These are phyloP conservation scores for Thaumetopoea pityocampa DNA, from an alignment of 1,140 invertebrate species.

Conservation along the genomic window DNA sequence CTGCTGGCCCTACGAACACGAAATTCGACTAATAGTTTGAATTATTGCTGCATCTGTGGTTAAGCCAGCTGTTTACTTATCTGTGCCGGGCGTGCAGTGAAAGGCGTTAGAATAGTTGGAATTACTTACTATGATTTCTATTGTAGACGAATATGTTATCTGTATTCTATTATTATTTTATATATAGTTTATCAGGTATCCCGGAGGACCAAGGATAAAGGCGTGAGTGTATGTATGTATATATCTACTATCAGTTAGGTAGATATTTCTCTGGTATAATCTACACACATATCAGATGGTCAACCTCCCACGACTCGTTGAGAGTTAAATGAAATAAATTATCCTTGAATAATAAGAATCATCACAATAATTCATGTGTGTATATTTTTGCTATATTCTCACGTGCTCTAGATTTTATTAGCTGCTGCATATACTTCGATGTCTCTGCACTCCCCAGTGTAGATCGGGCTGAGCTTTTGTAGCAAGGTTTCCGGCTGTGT, in stretches of 20 bases:
- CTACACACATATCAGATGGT: slow-evolving; percentile 29
- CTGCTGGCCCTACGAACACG: slow-evolving; percentile 49
- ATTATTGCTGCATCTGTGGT: slow-evolving; percentile 43
- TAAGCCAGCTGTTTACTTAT: slow-evolving; percentile 9
- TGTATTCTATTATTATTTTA: slow-evolving; percentile 15
- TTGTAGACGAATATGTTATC: no score
- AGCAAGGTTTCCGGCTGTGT: no score
- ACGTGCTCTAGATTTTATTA: no score
- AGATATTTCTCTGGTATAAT: no score
- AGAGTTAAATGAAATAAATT: no score
- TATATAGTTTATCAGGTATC: background rate
- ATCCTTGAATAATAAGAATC: no score
- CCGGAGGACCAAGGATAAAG: background rate
- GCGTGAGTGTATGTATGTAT: slow-evolving; percentile 11
- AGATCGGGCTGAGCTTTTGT: no score
- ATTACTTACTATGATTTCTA: slow-evolving; percentile 15
- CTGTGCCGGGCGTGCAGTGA: slow-evolving; percentile 23
- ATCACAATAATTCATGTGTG: no score
- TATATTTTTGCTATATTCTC: no score
- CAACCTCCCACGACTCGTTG: background rate
- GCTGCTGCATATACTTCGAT: no score
- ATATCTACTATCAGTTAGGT: no score
- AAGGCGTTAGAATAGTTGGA: slow-evolving; percentile 22
- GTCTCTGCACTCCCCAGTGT: no score
- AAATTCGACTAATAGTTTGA: slow-evolving; percentile 70